phyloP scores from a whole-genome alignment of 2,113 vertebrate species.

The Albula goreensis region DNA sequence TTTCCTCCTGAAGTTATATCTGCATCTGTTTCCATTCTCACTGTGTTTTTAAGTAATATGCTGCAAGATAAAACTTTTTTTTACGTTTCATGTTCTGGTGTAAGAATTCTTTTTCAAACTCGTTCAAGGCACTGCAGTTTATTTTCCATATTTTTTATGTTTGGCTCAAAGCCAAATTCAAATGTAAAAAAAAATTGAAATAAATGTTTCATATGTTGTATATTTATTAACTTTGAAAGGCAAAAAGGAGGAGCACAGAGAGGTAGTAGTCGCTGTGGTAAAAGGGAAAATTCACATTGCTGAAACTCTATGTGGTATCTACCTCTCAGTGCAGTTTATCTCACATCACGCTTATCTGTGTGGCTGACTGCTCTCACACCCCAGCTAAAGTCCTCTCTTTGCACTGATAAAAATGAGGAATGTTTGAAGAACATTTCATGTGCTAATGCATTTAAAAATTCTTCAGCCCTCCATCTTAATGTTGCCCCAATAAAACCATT shows the following conservation, averaged over 20 bases:
- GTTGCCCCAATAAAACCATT: not conserved
- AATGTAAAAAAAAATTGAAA: not conserved
- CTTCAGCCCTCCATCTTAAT: not conserved
- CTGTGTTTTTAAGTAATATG: slow-evolving; percentile 3
- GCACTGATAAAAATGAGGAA: not conserved
- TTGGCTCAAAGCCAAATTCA: too few relatives aligned
- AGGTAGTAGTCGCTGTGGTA: not conserved
- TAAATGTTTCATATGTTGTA: too few relatives aligned
- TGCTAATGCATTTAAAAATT: not conserved
- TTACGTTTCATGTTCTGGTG: not conserved
- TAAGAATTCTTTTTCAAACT: not conserved
- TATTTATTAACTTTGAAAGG: not conserved
- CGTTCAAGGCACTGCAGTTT: not conserved
- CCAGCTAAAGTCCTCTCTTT: not conserved
- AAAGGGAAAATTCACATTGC: not conserved
- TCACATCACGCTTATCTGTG: not conserved
- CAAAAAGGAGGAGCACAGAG: not conserved
- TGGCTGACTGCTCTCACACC: not conserved
- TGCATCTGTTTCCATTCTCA: slow-evolving; percentile 2
- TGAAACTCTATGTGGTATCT: not conserved
- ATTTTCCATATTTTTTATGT: not conserved
- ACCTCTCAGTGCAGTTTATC: not conserved
- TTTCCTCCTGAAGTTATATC: not conserved
- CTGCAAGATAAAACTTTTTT: not conserved
- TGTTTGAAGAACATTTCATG: not conserved